phyloP scores from a whole-genome alignment of 2,797 vertebrate species.

The Anguilla megastoma region DNA sequence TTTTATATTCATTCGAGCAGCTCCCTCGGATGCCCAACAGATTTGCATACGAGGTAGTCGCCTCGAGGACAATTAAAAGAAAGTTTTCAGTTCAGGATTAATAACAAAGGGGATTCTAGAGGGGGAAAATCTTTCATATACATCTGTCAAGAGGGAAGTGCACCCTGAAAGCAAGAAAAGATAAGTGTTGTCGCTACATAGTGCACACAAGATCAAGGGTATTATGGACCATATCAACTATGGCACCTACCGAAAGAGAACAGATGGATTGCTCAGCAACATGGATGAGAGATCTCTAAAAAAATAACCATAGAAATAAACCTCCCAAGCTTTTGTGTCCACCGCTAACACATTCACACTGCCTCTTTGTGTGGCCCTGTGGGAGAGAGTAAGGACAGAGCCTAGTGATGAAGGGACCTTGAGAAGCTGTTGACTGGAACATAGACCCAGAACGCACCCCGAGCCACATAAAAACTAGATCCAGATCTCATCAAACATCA shows the following conservation, averaged over 20 bases:
- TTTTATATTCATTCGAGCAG: not conserved
- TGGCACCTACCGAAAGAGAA: slow-evolving; percentile 60
- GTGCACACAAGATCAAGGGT: not conserved
- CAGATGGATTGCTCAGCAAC: slow-evolving; percentile 62
- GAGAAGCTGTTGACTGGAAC: not conserved
- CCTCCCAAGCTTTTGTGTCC: slow-evolving; percentile 37
- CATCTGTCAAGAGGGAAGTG: slow-evolving; percentile 23
- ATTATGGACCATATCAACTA: slow-evolving; percentile 30
- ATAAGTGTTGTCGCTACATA: not conserved
- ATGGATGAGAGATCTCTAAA: slow-evolving; percentile 68
- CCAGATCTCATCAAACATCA: slow-evolving; percentile 2
- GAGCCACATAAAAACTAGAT: slow-evolving; percentile 1
- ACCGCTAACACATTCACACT: slow-evolving; percentile 35
- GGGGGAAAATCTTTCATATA: slow-evolving; percentile 25
- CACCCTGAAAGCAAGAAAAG: slow-evolving; percentile 3
- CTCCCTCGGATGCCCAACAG: not conserved
- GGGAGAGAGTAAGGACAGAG: not conserved
- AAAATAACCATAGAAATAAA: slow-evolving; percentile 69
- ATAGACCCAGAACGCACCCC: not conserved
- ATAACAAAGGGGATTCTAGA: slow-evolving; percentile 29
- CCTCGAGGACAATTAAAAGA: slow-evolving; percentile 21
- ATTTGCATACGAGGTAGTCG: not conserved
- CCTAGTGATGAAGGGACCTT: not conserved
- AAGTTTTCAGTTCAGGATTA: slow-evolving; percentile 26
- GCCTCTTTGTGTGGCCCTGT: slow-evolving; percentile 19